Percentiles rank a stretch among this genome's conserved stretches.
phyloP scores from a whole-genome alignment of 2,797 vertebrate genomes.

The Sitta carolinensis region DNA sequence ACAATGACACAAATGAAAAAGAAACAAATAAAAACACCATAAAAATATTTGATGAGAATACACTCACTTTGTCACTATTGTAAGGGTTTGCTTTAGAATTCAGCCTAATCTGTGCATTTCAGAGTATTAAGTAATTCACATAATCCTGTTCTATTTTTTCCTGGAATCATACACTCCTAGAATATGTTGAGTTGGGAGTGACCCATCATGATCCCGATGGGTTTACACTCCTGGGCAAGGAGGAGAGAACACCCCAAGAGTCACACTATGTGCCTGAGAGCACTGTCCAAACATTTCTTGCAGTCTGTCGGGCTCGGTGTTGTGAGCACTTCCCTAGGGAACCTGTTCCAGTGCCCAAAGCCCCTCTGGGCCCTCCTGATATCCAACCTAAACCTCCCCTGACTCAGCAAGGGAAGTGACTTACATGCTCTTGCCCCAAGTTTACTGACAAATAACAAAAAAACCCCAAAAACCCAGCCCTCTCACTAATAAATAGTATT shows the following conservation, averaged over 20 bases:
- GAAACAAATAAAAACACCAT: neutral
- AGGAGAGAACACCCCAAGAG: no score
- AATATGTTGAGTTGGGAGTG: no score
- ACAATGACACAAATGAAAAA: neutral
- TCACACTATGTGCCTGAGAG: no score
- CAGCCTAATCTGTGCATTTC: neutral
- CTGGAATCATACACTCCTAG: neutral
- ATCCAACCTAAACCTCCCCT: no score
- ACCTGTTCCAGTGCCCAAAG: neutral
- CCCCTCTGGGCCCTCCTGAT: no score
- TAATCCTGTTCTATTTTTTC: neutral
- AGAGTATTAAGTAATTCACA: neutral
- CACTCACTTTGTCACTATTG: neutral
- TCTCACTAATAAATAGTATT: neutral
- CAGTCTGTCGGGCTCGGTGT: neutral
- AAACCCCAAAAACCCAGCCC: fast-evolving
- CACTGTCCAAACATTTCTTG: no score
- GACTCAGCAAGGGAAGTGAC: neutral
- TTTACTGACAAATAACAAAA: neutral
- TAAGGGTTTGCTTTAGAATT: neutral
- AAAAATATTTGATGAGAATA: neutral
- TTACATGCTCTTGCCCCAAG: neutral
- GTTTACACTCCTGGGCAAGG: no score
- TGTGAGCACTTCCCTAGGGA: neutral
- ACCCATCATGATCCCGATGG: no score